Base-by-base conservation (phyloP, 1,140 invertebrate genomes). In the Parapsyche elsis region DNA sequence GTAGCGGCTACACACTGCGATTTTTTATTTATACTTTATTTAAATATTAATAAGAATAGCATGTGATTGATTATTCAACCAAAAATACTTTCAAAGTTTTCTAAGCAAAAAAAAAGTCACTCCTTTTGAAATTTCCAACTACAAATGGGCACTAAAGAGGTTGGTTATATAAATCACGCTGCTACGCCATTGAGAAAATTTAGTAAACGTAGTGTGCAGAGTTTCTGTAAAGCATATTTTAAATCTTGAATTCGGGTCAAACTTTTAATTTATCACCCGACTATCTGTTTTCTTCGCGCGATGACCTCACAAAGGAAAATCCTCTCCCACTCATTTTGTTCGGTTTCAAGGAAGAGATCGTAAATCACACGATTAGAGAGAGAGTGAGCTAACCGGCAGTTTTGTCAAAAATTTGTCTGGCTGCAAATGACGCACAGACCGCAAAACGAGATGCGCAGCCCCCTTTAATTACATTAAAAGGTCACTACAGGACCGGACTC, bases 391-490 rank as follows among this genome's bases (percentile, higher is more conserved):
- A 23, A 23, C 14, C n/a, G 24, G 24, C 23, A 26, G 64, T 67
- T 67, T 67, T 67, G 64, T 67, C 64, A 67, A 23, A 67, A 67
- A 67, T 26, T 67, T 67, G 21, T 67, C 24, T 23, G 59, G 16
- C 59, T 67, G 64, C 64, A 67, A 67, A 67, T 67, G 64, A 67
- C 64, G 64, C 64, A 5, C 16, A 23, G 9, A 9, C 64, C 21
- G 23, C 24, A 67, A 23, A 67, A 67, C 24, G 64, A 67, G 24
- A 26, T 24, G 24, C 64, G 64, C 64, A 23, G 64, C 64, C 12
- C 64, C 14, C 64, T 67, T 67, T 67, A 67, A 67, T 67, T 67
- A 67, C 64, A 67, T 67, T 67, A 67, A 67, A 67, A 67, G 64
- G 64, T 67, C 64, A 67, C 64, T 67, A 30, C 21, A 67, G 64